phyloP scores from a whole-genome alignment of 2,113 vertebrate genomes.

The Neodontobutis hainanensis region DNA sequence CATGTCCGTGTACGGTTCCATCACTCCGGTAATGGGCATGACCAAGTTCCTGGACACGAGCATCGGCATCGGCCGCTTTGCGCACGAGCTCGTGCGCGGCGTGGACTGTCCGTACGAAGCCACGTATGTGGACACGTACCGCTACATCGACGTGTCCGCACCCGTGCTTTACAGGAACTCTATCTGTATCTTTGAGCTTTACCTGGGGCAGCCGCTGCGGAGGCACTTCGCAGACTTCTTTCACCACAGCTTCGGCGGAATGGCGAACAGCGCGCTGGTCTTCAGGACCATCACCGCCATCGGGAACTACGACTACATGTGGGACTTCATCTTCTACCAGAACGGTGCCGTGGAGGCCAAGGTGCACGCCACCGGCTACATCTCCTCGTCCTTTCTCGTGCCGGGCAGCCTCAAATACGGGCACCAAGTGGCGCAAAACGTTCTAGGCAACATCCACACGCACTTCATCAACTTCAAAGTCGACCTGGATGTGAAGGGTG shows the following conservation, averaged over 20 bases:
- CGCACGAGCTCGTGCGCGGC: conserved; percentile 83
- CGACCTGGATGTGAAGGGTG: conserved; percentile 89
- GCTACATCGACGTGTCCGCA: conserved; percentile 70
- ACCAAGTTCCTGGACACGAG: conserved; percentile 87
- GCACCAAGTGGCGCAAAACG: conserved; percentile 81
- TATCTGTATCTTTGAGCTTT: conserved; percentile 91
- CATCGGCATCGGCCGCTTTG: conserved; percentile 84
- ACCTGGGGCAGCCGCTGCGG: conserved; percentile 83
- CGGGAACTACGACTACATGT: conserved; percentile 87
- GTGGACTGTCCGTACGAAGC: conserved; percentile 86
- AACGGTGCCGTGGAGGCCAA: conserved; percentile 86
- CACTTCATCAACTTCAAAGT: conserved; percentile 89
- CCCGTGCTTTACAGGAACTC: conserved; percentile 73
- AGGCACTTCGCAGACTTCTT: conserved; percentile 86
- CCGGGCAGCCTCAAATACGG: conserved; percentile 74
- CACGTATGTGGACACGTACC: conserved; percentile 77
- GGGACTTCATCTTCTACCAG: conserved; percentile 90
- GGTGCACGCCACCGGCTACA: conserved; percentile 87
- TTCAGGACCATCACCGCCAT: conserved; percentile 84
- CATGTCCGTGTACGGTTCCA: conserved; percentile 84
- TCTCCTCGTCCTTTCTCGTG: conserved; percentile 79
- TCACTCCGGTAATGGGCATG: conserved; percentile 81
- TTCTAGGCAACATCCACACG: conserved; percentile 86
- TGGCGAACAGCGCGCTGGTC: conserved; percentile 85
- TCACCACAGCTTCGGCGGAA: conserved; percentile 81